A percentile compares a stretch with the other conserved stretches of the same genome.
phyloP scores from a whole-genome alignment of 2,113 vertebrate genomes.

The Corvus moneduloides region DNA sequence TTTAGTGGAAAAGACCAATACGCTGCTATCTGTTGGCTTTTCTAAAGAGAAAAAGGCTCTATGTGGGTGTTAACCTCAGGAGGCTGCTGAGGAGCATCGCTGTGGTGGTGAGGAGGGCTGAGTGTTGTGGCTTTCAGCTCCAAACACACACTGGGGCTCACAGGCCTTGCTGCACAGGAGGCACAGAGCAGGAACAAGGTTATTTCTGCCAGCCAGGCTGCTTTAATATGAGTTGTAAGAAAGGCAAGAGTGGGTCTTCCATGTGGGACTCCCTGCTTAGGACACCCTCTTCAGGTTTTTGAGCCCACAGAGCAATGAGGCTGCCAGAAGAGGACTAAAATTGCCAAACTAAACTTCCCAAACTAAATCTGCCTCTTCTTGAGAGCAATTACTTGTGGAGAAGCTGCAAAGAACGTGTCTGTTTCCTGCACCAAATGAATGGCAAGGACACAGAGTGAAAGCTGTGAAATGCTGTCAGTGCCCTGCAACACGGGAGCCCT shows the following conservation, averaged over 20 bases:
- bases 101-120: neutral
- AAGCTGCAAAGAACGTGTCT: neutral
- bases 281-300: neutral
- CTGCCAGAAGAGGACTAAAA: neutral
- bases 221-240: fast-evolving
- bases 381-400: neutral
- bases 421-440: neutral
- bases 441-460: neutral
- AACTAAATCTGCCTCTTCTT: neutral
- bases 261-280: fast-evolving
- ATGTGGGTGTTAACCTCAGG: neutral
- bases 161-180: neutral
- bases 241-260: neutral
- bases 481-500: neutral
- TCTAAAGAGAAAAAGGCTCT: neutral
- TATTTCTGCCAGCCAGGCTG: neutral
- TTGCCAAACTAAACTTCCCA: neutral
- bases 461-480: neutral
- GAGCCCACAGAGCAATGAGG: neutral
- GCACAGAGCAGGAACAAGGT: neutral
- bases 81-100: neutral
- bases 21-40: neutral
- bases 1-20: neutral
- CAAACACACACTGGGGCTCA: neutral
- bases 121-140: neutral